Conservation (phyloP, 35 echinoderm and acorn worm genomes). For the Lytechinus pictus region DNA sequence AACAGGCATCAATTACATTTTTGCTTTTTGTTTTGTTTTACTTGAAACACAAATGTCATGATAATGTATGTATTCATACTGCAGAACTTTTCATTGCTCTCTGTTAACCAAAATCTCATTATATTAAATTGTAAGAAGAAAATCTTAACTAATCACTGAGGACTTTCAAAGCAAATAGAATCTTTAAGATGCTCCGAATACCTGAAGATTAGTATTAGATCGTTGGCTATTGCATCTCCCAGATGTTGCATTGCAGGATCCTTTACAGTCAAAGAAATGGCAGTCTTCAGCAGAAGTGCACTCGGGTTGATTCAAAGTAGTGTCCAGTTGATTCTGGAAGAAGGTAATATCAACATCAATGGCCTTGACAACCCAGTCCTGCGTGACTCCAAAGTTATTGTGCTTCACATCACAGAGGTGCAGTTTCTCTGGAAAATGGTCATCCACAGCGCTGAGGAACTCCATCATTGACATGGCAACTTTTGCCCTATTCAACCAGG, state of each 20-base stretch:
- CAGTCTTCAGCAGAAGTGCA: constrained; percentile 64
- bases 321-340: constrained; percentile 54
- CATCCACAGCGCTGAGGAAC: constrained; percentile 52
- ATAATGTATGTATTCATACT: too few relatives aligned
- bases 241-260: constrained; percentile 44
- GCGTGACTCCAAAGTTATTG: constrained; percentile 70
- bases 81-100: too few relatives aligned
- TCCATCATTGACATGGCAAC: constrained; percentile 59
- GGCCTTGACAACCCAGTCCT: constrained; percentile 60
- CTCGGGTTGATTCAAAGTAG: constrained; percentile 39
- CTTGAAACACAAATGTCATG: too few relatives aligned
- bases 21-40: too few relatives aligned
- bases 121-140: not conserved
- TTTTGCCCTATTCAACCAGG: constrained; percentile 56
- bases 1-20: too few relatives aligned
- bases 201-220: constrained; percentile 80
- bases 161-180: not conserved
- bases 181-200: not conserved
- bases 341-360: constrained; percentile 78
- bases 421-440: constrained; percentile 46
- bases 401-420: constrained; percentile 80
- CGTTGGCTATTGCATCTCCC: constrained; percentile 59
- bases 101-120: too few relatives aligned
- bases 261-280: constrained; percentile 82
- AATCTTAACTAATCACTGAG: not conserved